Evolutionary conservation across 2,797 vertebrate species (phyloP).

Genomic region (Luscinia megarhynchos): DNA sequence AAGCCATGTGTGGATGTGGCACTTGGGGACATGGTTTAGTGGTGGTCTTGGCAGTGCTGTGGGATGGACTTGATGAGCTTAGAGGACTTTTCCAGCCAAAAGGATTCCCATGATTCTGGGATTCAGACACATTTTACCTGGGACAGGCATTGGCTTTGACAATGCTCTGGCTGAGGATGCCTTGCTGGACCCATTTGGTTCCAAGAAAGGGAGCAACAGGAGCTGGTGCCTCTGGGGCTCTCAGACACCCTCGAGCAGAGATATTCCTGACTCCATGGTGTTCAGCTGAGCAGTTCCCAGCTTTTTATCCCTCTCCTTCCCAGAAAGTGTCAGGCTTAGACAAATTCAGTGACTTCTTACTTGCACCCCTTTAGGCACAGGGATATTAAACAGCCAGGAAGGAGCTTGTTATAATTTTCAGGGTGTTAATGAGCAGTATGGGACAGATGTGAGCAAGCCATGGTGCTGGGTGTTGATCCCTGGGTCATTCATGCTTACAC

Average conservation of each 20-base stretch:
- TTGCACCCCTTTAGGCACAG: background rate
- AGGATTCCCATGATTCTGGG: background rate
- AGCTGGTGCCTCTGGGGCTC: background rate
- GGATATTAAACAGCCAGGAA: background rate
- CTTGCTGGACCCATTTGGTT: background rate
- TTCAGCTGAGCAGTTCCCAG: background rate
- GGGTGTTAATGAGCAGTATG: constrained; percentile 43
- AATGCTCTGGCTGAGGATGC: constrained; percentile 35
- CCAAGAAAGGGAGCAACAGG: constrained; percentile 15
- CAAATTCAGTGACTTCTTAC: background rate
- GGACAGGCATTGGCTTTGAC: background rate
- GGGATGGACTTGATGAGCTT: rapidly evolving
- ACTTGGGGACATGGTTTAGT: background rate
- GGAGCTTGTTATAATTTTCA: background rate
- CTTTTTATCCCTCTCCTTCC: background rate
- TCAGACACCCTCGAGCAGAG: rapidly evolving
- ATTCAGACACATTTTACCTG: background rate
- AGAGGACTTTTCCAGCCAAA: background rate
- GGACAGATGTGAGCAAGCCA: constrained; percentile 47
- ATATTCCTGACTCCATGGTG: rapidly evolving
- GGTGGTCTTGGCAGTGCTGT: background rate
- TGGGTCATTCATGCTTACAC: constrained; percentile 36
- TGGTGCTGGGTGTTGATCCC: background rate
- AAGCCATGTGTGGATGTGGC: background rate
- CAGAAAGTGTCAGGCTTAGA: background rate